Percentiles rank a stretch among this genome's conserved stretches.
Evolutionary conservation across 1,140 invertebrate genomes (phyloP).

Genomic region (Andrena cerasifolii): DNA sequence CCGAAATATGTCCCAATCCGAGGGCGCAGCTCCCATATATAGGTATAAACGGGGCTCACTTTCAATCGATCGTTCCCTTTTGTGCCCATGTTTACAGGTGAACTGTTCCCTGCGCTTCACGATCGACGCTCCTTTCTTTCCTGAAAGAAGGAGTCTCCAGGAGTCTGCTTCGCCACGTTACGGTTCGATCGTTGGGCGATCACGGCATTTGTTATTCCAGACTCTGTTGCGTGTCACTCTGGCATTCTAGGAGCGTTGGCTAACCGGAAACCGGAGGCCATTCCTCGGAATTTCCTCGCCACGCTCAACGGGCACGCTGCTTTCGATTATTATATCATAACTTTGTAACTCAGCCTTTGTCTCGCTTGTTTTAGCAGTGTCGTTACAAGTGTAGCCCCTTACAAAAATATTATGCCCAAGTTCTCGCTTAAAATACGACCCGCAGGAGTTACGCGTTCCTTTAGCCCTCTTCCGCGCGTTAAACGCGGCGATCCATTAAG

Average conservation of each 20-base stretch:
- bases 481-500: not conserved
- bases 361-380: not conserved
- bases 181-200: not conserved
- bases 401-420: too few relatives aligned
- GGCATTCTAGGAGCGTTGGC: slow-evolving; percentile 27
- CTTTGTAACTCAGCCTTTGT: not conserved
- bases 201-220: slow-evolving; percentile 41
- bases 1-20: too few relatives aligned
- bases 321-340: not conserved
- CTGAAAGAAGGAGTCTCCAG: too few relatives aligned
- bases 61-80: slow-evolving; percentile 1
- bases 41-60: too few relatives aligned
- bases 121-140: not conserved
- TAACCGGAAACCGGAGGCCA: slow-evolving; percentile 23
- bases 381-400: too few relatives aligned
- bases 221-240: slow-evolving; percentile 30
- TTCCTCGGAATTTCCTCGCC: slow-evolving; percentile 2
- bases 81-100: not conserved
- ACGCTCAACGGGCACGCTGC: not conserved
- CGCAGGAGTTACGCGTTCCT: not conserved
- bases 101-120: not conserved
- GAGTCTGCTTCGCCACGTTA: too few relatives aligned
- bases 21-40: too few relatives aligned
- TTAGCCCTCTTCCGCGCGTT: not conserved
- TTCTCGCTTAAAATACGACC: not conserved